Evolutionary conservation across 2,888 invertebrate species (phyloP).

Genomic region (Carpatolechia fugitivella): DNA sequence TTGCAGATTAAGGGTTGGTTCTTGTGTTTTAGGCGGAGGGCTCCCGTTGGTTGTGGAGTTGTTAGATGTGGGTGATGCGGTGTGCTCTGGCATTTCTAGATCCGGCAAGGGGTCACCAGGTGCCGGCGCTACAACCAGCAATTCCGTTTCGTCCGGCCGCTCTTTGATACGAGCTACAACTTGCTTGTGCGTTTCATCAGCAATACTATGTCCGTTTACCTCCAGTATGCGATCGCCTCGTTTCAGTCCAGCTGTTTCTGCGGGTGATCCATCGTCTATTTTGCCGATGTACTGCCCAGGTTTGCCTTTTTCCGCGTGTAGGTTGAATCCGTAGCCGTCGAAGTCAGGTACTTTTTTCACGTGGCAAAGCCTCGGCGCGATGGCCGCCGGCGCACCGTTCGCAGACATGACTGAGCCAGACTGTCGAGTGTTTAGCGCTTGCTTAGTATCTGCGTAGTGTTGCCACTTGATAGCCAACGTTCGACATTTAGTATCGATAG

Average conservation of each 20-base stretch:
- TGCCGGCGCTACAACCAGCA: constrained; percentile 90
- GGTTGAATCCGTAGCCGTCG: constrained; percentile 98
- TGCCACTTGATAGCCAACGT: too few relatives aligned
- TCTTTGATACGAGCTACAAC: constrained; percentile 96
- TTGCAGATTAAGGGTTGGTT: constrained; percentile 84
- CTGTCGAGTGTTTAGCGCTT: too few relatives aligned
- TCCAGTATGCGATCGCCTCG: constrained; percentile 96
- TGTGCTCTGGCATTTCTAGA: constrained; percentile 49
- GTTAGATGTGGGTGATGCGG: neutral
- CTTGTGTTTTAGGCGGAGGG: constrained; percentile 29
- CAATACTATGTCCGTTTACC: constrained; percentile 95
- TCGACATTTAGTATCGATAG: too few relatives aligned
- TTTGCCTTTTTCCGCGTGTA: constrained; percentile 97
- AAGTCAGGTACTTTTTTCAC: constrained; percentile 94
- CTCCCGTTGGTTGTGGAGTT: constrained; percentile 11
- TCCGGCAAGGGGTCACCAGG: constrained; percentile 84
- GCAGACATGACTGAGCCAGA: constrained; percentile 64
- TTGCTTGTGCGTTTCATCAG: constrained; percentile 95
- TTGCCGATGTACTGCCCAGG: constrained; percentile 98
- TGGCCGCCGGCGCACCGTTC: constrained; percentile 66
- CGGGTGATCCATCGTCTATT: constrained; percentile 95
- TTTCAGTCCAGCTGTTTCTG: constrained; percentile 88
- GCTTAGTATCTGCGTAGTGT: too few relatives aligned
- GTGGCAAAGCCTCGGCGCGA: constrained; percentile 86
- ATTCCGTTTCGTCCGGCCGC: constrained; percentile 89